Evolutionary conservation across 1,140 invertebrate species (phyloP).

Genomic region (Parasteatoda tepidariorum): DNA sequence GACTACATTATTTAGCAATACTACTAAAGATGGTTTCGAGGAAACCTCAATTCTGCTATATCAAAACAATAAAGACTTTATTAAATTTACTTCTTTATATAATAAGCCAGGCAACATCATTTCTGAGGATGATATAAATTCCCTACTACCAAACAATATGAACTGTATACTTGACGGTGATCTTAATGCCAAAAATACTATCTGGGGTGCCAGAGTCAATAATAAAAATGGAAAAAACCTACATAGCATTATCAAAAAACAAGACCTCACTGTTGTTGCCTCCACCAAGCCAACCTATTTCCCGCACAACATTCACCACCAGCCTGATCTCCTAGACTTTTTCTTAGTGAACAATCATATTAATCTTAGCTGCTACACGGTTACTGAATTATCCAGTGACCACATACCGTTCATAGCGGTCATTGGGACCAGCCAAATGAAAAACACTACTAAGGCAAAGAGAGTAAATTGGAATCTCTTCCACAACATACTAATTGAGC

Average conservation of each 20-base stretch:
- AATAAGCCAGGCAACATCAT: not conserved
- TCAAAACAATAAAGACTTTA: not conserved
- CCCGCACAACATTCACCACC: not conserved
- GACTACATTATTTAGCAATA: not conserved
- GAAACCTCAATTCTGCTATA: not conserved
- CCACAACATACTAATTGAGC: not conserved
- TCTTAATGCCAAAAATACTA: not conserved
- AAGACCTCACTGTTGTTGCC: not conserved
- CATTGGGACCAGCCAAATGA: not conserved
- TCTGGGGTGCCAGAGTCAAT: not conserved
- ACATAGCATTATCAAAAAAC: not conserved
- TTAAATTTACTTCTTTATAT: not conserved
- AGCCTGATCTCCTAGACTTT: not conserved
- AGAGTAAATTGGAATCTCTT: not conserved
- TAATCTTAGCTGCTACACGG: not conserved
- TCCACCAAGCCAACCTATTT: not conserved
- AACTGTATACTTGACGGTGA: not conserved
- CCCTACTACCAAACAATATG: not conserved
- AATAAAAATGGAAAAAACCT: not conserved
- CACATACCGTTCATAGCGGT: not conserved
- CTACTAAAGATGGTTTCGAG: not conserved
- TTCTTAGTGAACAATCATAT: not conserved
- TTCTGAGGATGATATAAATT: not conserved
- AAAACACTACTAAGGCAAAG: not conserved
- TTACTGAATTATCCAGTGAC: not conserved